Percentiles rank a stretch among this genome's conserved stretches.
These are phyloP conservation scores for Mythimna pallens DNA, from an alignment of 2,888 invertebrate genomes.

Conservation along the genomic window DNA sequence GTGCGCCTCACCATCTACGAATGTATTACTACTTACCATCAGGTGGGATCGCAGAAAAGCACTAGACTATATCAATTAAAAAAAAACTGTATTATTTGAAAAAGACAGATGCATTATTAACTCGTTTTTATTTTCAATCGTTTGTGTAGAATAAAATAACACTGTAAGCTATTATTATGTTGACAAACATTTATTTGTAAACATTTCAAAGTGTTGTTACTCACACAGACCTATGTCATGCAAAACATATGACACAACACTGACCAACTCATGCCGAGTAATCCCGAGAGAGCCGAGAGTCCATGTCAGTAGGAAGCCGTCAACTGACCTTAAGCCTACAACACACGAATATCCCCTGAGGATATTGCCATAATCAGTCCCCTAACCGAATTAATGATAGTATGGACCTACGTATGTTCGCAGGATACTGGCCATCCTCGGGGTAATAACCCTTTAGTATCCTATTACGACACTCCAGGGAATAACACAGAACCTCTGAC, in stretches of 20 bases:
- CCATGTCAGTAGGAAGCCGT: constrained; percentile 31
- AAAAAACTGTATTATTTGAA: no score
- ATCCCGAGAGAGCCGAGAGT: constrained; percentile 31
- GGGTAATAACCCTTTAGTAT: constrained; percentile 53
- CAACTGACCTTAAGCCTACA: constrained; percentile 29
- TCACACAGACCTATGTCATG: not conserved
- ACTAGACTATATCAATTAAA: no score
- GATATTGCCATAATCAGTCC: constrained; percentile 36
- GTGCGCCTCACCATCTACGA: no score
- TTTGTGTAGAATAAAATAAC: no score
- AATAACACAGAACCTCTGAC: constrained; percentile 3
- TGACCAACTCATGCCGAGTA: constrained; percentile 15
- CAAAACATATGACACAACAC: not conserved
- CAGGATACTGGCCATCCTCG: constrained; percentile 36
- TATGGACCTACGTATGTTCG: constrained; percentile 25
- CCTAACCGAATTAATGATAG: constrained; percentile 45
- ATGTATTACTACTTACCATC: no score
- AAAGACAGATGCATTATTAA: no score
- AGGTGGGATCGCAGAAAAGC: no score
- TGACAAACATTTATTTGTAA: not conserved
- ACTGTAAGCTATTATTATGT: not conserved
- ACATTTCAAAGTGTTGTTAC: not conserved
- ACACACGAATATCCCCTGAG: constrained; percentile 23
- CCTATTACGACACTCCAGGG: constrained; percentile 44
- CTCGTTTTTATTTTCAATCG: no score